Evolutionary conservation across 2,113 vertebrate genomes (phyloP), one percentile per base, ranked within the genome.

Genomic region (Sorex araneus): DNA sequence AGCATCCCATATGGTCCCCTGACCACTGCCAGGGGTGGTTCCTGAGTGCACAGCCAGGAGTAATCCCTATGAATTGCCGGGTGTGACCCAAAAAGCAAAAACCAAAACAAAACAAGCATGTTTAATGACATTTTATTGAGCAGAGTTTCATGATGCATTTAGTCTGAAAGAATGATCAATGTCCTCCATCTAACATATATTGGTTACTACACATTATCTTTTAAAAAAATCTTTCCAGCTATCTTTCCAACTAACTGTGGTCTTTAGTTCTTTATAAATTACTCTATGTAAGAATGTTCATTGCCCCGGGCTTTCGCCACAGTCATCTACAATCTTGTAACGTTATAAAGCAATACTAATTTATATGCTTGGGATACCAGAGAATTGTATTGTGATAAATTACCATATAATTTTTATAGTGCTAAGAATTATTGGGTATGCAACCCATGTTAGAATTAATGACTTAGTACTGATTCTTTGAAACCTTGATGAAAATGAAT

Each of bases 381-480:
- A 80, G 97, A 95, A 97, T 90, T 95, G 32, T 79, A 74, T 93
- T 97, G 45, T 97, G 91, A 96, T 97, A 95, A 97, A 97, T 97
- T 85, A 94, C 64, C 63, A 82, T 82, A 77, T 89, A 84, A 78
- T 97, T 96, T 92, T 97, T 96, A 79, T 95, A 95, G 90, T 95
- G 95, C 36, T 77, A 91, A 69, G 0, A 9, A 89, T 94, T 67
- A 71, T 94, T 81, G 4, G 92, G 93, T 95, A 87, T 96, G 83
- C 87, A 91, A 16, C 95, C 78, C 50, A 89, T 94, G 71, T 94
- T 92, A 93, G 97, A 96, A 96, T 94, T 90, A 95, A 91, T 96
- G 94, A 94, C 94, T 93, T 79, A 82, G 34, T 95, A 92, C 57
- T 95, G 92, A 94, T 94, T 92, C 95, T 97, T 97, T 95, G 86